Base-by-base conservation (phyloP, 2,797 vertebrate genomes). In the Erpetoichthys calabaricus region DNA sequence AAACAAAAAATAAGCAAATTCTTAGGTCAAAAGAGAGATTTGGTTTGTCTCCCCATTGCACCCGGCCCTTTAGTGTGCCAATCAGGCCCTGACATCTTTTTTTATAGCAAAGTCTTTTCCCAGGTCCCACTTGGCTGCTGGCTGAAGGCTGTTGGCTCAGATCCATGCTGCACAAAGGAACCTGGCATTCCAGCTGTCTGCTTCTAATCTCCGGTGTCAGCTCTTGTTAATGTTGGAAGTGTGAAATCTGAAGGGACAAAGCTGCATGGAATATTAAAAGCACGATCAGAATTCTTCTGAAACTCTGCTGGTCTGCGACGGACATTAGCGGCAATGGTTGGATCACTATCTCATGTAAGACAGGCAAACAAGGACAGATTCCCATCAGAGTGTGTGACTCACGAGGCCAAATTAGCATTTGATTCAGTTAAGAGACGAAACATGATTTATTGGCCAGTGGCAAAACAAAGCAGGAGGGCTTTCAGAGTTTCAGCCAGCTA, bases 121-220 rank as follows among this genome's bases (percentile, higher is more conserved):
- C 73, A 70, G 74, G 69, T 79, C 75, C 74, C 67, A 81, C 83
- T 88, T 89, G 90, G 91, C 81, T 86, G 88, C 80, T 67, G 77
- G 81, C 86, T 81, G 78, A 89, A 88, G 86, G 84, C 78, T 85
- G 83, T 92, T 98, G 95, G 94, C 91, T 80, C 74, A 74, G 75
- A 81, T 94, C 91, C 91, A 95, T 84, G 77, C 88, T 86, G 89
- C 88, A 94, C 91, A 92, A 94, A 97, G 90, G 81, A 70, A 82
- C 86, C 80, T 83, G 71, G 90, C 91, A 98, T 97, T 97, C 92
- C 90, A 94, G 89, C 90, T 95, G 93, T 95, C 93, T 97, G 91
- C 85, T 80, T 88, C 88, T 98, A 98, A 97, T 98, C 93, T 96
- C 89, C 75, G 87, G 88, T 97, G 95, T 98, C 95, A 95, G 91